Conservation (phyloP, 2,113 vertebrate genomes). For the Alexandromys fortis region DNA sequence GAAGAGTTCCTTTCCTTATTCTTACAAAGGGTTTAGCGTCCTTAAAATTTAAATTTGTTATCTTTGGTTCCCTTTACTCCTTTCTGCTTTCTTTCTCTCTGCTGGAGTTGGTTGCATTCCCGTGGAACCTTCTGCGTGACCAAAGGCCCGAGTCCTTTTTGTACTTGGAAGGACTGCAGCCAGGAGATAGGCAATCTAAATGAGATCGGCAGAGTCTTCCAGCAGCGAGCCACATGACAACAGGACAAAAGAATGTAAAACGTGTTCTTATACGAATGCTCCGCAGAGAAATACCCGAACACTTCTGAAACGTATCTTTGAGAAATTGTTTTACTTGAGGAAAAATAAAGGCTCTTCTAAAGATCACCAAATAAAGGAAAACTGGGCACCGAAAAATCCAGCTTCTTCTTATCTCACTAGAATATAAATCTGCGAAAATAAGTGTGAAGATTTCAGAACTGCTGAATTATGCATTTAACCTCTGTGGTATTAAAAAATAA, state of each 20-base stretch:
- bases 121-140: conserved; percentile 52
- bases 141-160: conserved; percentile 57
- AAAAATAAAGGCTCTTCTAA: conserved; percentile 30
- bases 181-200: conserved; percentile 78
- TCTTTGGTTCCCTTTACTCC: conserved; percentile 47
- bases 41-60: conserved; percentile 53
- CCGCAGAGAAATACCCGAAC: conserved; percentile 59
- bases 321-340: conserved; percentile 64
- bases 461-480: conserved; percentile 49
- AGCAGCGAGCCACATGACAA: conserved; percentile 51
- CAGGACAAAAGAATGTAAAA: conserved; percentile 56
- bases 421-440: conserved; percentile 68
- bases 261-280: conserved; percentile 38
- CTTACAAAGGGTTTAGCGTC: conserved; percentile 44
- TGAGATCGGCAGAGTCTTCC: conserved; percentile 64
- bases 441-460: conserved; percentile 30
- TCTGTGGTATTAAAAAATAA: conserved; percentile 69
- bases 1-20: background rate
- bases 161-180: conserved; percentile 57
- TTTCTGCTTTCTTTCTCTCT: conserved; percentile 8
- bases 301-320: conserved; percentile 64
- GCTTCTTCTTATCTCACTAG: conserved; percentile 59
- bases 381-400: conserved; percentile 48
- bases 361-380: conserved; percentile 65
- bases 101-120: conserved; percentile 31